phyloP scores from a whole-genome alignment of 2,113 vertebrate genomes.

The Eptatretus burgeri region DNA sequence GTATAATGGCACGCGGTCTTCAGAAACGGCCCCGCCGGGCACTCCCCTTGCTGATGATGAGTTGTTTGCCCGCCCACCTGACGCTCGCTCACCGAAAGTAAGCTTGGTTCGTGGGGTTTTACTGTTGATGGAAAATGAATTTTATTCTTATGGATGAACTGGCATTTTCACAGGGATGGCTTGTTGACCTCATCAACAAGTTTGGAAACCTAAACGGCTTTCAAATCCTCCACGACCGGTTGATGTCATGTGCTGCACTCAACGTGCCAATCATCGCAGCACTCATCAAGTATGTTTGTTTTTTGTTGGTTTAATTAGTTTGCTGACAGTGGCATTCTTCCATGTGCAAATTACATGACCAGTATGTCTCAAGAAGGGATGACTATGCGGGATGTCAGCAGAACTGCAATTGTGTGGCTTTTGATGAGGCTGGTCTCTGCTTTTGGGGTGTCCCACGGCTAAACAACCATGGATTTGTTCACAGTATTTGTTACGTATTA shows the following conservation, averaged over 20 bases:
- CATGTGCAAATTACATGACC: no score
- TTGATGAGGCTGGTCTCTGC: no score
- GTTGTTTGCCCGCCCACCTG: slow-evolving; percentile 76
- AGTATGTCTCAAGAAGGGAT: no score
- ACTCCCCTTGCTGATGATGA: slow-evolving; percentile 83
- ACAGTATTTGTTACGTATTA: no score
- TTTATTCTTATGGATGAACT: neutral
- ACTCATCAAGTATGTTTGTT: slow-evolving; percentile 71
- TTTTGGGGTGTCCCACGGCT: no score
- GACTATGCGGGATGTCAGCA: no score
- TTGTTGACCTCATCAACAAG: slow-evolving; percentile 98
- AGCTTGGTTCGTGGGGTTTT: neutral
- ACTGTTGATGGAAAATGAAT: no score
- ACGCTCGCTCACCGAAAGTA: slow-evolving; percentile 90
- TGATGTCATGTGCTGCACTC: slow-evolving; percentile 85
- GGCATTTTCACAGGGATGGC: slow-evolving; percentile 46
- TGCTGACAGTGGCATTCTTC: no score
- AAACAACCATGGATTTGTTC: no score
- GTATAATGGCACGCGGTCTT: slow-evolving; percentile 94
- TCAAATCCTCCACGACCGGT: slow-evolving; percentile 95
- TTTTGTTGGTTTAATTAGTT: neutral
- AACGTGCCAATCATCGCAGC: slow-evolving; percentile 99
- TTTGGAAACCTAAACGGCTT: slow-evolving; percentile 97
- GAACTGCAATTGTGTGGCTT: no score
- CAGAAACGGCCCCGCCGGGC: slow-evolving; percentile 77